These are phyloP conservation scores for Panulirus ornatus DNA, from an alignment of 1,140 invertebrate genomes.

Conservation along the genomic window DNA sequence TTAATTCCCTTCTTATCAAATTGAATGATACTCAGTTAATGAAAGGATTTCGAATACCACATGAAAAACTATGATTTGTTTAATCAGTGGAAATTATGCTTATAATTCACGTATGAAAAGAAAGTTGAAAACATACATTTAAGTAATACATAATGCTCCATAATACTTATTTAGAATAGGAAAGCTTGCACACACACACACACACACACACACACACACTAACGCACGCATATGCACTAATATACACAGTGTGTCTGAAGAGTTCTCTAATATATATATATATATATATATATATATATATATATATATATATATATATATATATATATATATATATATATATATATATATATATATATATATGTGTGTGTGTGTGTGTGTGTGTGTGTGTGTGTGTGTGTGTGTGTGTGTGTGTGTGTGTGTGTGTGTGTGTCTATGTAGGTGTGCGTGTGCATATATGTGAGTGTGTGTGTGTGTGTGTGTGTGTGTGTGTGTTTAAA, in stretches of 20 bases:
- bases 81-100: not conserved
- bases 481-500: no score
- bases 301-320: not conserved
- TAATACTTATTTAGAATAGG: not conserved
- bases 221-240: no score
- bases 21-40: no score
- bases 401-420: slow-evolving; percentile 12
- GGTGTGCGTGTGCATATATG: slow-evolving; percentile 11
- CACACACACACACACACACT: not conserved
- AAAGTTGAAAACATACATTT: no score
- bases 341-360: slow-evolving; percentile 20
- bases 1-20: no score
- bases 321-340: slow-evolving; percentile 26
- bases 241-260: no score
- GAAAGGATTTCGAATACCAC: no score
- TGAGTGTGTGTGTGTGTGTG: slow-evolving; percentile 5
- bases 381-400: slow-evolving; percentile 2
- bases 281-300: not conserved
- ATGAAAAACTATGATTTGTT: no score
- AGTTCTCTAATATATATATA: no score
- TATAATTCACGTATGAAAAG: no score
- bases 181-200: not conserved
- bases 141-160: no score
- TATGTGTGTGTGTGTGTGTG: slow-evolving; percentile 24
- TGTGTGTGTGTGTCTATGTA: slow-evolving; percentile 40